Conservation (phyloP, 2,113 vertebrate species). For the Pseudorhombus dupliciocellatus region DNA sequence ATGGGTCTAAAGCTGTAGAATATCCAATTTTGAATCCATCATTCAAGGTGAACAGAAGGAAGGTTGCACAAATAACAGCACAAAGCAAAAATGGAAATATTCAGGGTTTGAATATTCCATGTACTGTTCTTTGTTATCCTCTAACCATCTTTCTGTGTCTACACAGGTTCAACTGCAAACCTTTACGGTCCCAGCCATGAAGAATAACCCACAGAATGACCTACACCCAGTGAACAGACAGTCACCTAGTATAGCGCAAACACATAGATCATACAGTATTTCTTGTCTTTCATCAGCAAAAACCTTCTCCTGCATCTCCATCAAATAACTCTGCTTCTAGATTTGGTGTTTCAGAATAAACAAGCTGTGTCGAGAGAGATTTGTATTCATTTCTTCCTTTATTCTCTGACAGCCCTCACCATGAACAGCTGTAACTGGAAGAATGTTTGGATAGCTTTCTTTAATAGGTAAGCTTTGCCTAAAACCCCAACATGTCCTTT, state of each 20-base stretch:
- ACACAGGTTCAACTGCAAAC: no score
- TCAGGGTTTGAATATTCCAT: neutral
- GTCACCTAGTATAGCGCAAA: neutral
- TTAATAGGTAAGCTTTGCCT: no score
- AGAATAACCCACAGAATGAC: neutral
- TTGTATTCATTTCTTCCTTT: neutral
- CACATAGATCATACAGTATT: no score
- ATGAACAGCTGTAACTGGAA: no score
- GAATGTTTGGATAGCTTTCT: no score
- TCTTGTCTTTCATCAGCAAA: neutral
- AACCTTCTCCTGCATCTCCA: neutral
- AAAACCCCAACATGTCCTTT: no score
- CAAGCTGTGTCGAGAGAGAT: neutral
- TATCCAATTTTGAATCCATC: constrained; percentile 37
- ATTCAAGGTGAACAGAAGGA: constrained; percentile 36
- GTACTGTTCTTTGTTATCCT: no score
- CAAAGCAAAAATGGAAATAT: neutral
- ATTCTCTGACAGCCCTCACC: no score
- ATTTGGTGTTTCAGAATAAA: neutral
- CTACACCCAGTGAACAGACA: neutral
- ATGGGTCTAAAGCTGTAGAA: neutral
- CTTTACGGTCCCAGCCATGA: neutral
- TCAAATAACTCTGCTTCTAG: neutral
- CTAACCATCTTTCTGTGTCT: no score
- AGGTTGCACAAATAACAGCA: constrained; percentile 7